phyloP scores from a whole-genome alignment of 2,888 invertebrate genomes.

The Elegia similella region DNA sequence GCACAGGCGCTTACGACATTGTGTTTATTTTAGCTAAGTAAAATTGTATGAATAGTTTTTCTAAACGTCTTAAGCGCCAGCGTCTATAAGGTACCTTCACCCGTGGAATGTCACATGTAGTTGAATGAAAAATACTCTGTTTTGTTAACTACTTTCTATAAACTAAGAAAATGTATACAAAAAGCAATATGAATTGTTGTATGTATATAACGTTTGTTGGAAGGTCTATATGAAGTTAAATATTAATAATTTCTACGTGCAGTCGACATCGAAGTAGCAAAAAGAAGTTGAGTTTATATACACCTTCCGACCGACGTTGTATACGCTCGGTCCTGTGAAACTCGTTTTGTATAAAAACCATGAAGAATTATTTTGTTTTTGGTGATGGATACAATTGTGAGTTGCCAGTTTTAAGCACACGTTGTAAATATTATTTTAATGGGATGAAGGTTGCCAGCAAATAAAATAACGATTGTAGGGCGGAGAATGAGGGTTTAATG shows the following conservation, averaged over 20 bases:
- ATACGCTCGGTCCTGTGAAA: neutral
- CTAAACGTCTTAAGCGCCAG: too few species aligned
- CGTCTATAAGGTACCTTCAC: too few species aligned
- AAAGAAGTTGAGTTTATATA: too few species aligned
- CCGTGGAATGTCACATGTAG: too few species aligned
- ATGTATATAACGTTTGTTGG: too few species aligned
- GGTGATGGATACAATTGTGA: constrained; percentile 2
- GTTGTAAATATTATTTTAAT: constrained; percentile 11
- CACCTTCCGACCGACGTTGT: neutral
- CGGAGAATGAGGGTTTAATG: too few species aligned
- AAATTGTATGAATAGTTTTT: too few species aligned
- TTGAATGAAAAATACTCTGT: constrained; percentile 1
- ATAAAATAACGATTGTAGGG: neutral
- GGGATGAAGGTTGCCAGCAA: constrained; percentile 7
- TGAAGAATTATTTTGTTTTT: neutral
- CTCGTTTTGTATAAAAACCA: neutral
- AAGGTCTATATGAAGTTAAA: too few species aligned
- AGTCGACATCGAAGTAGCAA: too few species aligned
- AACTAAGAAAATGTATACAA: neutral
- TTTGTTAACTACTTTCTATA: neutral
- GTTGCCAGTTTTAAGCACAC: neutral
- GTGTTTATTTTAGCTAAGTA: too few species aligned
- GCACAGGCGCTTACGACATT: too few species aligned
- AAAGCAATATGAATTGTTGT: neutral
- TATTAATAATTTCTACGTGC: too few species aligned